Base-by-base conservation (phyloP, 2,888 invertebrate species). In the Limnephilus auricula region DNA sequence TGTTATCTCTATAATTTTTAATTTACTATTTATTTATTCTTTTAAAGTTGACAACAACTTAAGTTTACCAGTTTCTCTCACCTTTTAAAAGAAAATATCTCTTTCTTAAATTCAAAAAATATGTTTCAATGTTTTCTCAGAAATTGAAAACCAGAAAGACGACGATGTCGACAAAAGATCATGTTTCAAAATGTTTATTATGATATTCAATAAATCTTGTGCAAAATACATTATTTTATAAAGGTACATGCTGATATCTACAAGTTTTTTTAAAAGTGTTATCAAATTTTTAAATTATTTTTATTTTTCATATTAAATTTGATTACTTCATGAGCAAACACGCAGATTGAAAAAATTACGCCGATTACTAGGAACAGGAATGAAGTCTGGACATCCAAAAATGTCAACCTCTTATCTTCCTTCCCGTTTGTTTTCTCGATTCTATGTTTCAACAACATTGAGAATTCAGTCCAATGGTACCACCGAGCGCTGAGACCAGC, bases 401-500 rank as follows among this genome's bases (percentile, higher is more conserved):
- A 50, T 10, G 45, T 32, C 32, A 89, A 31, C 10, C 15, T 65
- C n/a, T 89, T 82, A n/a, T 91, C 79, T 6, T 83, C 37, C n/a
- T 90, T 86, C 25, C 79, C 45, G 15, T 40, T 34, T 15, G 65
- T 32, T 2, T 25, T 50, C 25, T 92, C 40, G 13, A 32, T 89
- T 6, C 90, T 79, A 25, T 92, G 82, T 12, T 93, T 89, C 79
- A 93, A 80, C 30, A 93, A 93, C 9, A 93, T 88, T 2, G 92
- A 90, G 40, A 92, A 65, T 50, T 93, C 93, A 15, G 94, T 94
- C 89, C 94, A 94, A 0, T 93, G 82, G 82, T 94, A 94, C 95
- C 95, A 96, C 93, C 95, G 94, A 1, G 93, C 83, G 0, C 94
- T 93, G n/a, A 96, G 93, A 2, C 95, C 96, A 3, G 94, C 94